Evolutionary conservation across 2,888 invertebrate species (phyloP).

Genomic region (Meandrusa payeni): DNA sequence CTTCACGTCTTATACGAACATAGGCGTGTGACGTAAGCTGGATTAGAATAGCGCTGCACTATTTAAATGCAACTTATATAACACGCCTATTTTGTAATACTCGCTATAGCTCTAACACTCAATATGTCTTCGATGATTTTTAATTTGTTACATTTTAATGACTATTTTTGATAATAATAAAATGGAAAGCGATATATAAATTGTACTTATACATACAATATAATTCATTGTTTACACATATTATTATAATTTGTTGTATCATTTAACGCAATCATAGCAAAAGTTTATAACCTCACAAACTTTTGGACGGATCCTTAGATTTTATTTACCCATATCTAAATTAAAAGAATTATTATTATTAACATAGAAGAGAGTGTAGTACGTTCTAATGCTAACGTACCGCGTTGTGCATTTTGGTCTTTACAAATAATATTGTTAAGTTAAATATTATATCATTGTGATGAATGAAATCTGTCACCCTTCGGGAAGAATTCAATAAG

Average conservation of each 20-base stretch:
- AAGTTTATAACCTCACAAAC: not conserved
- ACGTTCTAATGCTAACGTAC: constrained; percentile 12
- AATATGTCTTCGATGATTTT: constrained; percentile 21
- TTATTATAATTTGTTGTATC: constrained; percentile 1
- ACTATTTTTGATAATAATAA: constrained; percentile 12
- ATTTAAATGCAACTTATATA: constrained; percentile 27
- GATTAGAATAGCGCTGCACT: constrained; percentile 25
- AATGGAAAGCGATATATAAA: constrained; percentile 19
- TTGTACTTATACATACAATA: constrained; percentile 24
- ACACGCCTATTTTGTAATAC: constrained; percentile 8
- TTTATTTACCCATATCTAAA: constrained; percentile 9
- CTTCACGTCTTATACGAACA: constrained; percentile 13
- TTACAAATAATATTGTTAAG: constrained; percentile 2
- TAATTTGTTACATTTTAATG: constrained; percentile 11
- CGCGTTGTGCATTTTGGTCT: constrained; percentile 18
- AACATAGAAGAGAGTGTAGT: constrained; percentile 3
- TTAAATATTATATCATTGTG: constrained; percentile 10
- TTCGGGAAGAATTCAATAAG: not conserved
- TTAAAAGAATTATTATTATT: constrained; percentile 5
- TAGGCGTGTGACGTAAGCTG: constrained; percentile 23
- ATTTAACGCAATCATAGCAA: not conserved
- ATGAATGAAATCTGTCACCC: constrained; percentile 1
- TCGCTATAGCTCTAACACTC: constrained; percentile 23
- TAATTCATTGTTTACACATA: constrained; percentile 8
- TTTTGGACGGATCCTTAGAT: constrained; percentile 20